A percentile compares a stretch with the other conserved stretches of the same genome.
phyloP scores from a whole-genome alignment of 2,888 invertebrate genomes.

The Chloroclystis v-ata region DNA sequence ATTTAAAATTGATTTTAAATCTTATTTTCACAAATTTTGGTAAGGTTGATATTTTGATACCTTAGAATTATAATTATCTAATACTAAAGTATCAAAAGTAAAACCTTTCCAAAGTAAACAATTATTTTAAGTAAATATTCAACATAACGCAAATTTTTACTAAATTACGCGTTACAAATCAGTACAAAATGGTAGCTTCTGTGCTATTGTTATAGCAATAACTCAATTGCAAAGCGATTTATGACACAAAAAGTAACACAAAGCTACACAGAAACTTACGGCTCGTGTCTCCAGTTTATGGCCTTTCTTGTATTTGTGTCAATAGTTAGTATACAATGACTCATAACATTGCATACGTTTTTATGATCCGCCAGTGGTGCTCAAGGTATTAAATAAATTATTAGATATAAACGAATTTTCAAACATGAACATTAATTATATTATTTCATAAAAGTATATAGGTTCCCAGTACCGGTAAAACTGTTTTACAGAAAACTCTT shows the following conservation, averaged over 20 bases:
- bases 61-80: no score
- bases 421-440: no score
- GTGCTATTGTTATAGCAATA: conserved; percentile 9
- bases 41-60: no score
- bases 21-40: no score
- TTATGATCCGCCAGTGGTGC: conserved; percentile 27
- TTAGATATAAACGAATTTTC: no score
- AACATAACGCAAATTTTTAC: background rate
- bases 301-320: conserved; percentile 49
- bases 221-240: conserved; percentile 33
- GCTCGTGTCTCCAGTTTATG: conserved; percentile 46
- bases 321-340: conserved; percentile 53
- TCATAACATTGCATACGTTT: conserved; percentile 53
- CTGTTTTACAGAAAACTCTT: no score
- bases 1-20: no score
- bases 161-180: background rate
- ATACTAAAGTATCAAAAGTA: no score
- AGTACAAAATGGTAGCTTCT: conserved; percentile 7
- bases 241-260: conserved; percentile 41
- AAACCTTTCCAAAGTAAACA: no score
- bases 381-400: conserved; percentile 8
- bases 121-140: no score
- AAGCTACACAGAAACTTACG: conserved; percentile 37
- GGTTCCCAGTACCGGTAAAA: no score
- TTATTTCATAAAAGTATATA: no score